Conservation (phyloP, 2,113 vertebrate genomes). For the Solea solea region DNA sequence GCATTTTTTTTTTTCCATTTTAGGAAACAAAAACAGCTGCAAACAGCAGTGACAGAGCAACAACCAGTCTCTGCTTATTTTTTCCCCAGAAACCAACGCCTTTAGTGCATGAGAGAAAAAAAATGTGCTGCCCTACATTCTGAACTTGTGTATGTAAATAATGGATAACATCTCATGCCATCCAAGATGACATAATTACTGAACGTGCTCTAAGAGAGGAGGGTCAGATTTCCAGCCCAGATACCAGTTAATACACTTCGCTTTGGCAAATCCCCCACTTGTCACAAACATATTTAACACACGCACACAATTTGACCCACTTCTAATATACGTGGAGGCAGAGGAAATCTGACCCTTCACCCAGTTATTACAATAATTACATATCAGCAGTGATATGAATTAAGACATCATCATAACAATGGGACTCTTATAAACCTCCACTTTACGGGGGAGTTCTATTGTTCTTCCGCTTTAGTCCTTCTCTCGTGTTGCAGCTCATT, state of each 20-base stretch:
- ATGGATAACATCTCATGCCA: slow-evolving; percentile 71
- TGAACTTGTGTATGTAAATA: slow-evolving; percentile 74
- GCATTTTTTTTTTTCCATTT: slow-evolving; percentile 5
- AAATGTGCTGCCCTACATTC: slow-evolving; percentile 69
- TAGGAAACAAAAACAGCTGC: slow-evolving; percentile 20
- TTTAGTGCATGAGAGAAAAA: slow-evolving; percentile 18
- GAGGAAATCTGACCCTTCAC: slow-evolving; percentile 66
- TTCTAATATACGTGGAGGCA: slow-evolving; percentile 48
- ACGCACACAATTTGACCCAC: slow-evolving; percentile 64
- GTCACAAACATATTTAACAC: slow-evolving; percentile 41
- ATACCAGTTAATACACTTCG: slow-evolving; percentile 59
- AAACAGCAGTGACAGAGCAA: slow-evolving; percentile 31
- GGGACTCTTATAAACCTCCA: slow-evolving; percentile 16
- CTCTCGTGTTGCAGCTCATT: slow-evolving; percentile 28
- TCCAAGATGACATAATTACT: slow-evolving; percentile 74
- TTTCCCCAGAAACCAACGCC: slow-evolving; percentile 30
- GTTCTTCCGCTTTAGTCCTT: slow-evolving; percentile 3
- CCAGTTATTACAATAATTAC: slow-evolving; percentile 77
- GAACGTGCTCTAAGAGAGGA: slow-evolving; percentile 59
- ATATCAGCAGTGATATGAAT: slow-evolving; percentile 56
- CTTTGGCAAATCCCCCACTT: slow-evolving; percentile 46
- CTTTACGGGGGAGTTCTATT: slow-evolving; percentile 14
- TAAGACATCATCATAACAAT: slow-evolving; percentile 43
- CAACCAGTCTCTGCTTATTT: slow-evolving; percentile 24
- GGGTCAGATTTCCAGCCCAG: slow-evolving; percentile 64